phyloP scores from a whole-genome alignment of 2,113 vertebrate species.

The Acanthochromis polyacanthus region DNA sequence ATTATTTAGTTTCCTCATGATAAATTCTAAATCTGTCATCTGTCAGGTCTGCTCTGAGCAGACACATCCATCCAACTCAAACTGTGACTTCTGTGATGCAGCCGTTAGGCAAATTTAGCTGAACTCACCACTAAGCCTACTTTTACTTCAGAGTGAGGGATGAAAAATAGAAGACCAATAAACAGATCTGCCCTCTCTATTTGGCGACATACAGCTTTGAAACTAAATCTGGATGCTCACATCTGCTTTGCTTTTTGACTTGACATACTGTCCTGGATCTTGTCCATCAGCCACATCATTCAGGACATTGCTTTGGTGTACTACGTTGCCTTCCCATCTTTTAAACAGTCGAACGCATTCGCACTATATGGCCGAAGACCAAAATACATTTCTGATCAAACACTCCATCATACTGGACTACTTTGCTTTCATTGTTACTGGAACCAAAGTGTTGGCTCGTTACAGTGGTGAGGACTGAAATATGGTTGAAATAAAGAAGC shows the following conservation, averaged over 20 bases:
- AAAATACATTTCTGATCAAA: neutral
- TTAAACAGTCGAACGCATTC: too few species aligned
- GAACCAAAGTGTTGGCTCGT: too few species aligned
- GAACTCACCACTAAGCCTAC: neutral
- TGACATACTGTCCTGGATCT: too few species aligned
- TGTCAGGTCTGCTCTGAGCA: neutral
- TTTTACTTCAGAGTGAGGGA: conserved; percentile 13
- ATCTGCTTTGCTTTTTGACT: too few species aligned
- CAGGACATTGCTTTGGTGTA: too few species aligned
- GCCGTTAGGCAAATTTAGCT: neutral
- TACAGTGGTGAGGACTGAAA: too few species aligned
- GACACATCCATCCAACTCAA: neutral
- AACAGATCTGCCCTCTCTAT: neutral
- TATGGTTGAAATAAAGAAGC: too few species aligned
- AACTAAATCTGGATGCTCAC: too few species aligned
- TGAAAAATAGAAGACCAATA: conserved; percentile 15
- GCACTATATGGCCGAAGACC: neutral
- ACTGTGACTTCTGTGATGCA: neutral
- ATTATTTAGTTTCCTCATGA: neutral
- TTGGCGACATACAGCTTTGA: too few species aligned
- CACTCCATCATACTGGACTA: neutral
- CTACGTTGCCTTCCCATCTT: too few species aligned
- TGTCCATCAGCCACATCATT: too few species aligned
- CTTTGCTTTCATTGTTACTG: neutral
- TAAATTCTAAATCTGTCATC: too few species aligned